Evolutionary conservation across 1,140 invertebrate species (phyloP).

Genomic region (Drosophila athabasca): DNA sequence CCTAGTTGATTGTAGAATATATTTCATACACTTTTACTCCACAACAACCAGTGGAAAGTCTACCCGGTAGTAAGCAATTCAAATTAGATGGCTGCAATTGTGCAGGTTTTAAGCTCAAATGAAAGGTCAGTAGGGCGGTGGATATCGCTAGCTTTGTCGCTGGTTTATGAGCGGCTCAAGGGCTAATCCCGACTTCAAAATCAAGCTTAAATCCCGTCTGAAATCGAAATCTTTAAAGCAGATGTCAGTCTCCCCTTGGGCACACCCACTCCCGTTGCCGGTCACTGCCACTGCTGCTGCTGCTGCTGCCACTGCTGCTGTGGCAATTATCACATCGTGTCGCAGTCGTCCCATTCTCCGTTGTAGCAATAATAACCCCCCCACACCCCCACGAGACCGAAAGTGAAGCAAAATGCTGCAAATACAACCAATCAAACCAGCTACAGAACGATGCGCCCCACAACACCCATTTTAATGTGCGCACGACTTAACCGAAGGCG

Average conservation of each 20-base stretch:
- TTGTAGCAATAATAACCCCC: slow-evolving; percentile 56
- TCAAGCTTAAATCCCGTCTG: slow-evolving; percentile 51
- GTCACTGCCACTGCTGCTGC: slow-evolving; percentile 3
- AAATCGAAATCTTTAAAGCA: slow-evolving; percentile 74
- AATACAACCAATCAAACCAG: slow-evolving; percentile 70
- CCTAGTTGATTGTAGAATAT: no score
- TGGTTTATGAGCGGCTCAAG: slow-evolving; percentile 69
- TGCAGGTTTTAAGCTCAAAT: no score
- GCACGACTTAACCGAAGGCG: slow-evolving; percentile 40
- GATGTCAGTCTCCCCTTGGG: slow-evolving; percentile 22
- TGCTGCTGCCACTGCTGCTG: slow-evolving; percentile 36
- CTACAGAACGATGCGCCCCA: slow-evolving; percentile 55
- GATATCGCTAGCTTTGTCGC: slow-evolving; percentile 31
- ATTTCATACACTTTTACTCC: no score
- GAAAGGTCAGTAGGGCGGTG: no score
- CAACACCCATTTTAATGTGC: slow-evolving; percentile 76
- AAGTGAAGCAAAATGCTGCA: slow-evolving; percentile 50
- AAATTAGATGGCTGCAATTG: no score
- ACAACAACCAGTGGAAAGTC: no score
- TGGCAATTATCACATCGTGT: slow-evolving; percentile 81
- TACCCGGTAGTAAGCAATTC: no score
- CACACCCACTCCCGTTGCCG: background rate
- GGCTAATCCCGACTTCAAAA: slow-evolving; percentile 59
- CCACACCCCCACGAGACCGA: slow-evolving; percentile 5
- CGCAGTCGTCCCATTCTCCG: slow-evolving; percentile 50